A percentile compares a stretch with the other conserved stretches of the same genome.
phyloP scores from a whole-genome alignment of 2,797 vertebrate species.

The Chrosomus eos region DNA sequence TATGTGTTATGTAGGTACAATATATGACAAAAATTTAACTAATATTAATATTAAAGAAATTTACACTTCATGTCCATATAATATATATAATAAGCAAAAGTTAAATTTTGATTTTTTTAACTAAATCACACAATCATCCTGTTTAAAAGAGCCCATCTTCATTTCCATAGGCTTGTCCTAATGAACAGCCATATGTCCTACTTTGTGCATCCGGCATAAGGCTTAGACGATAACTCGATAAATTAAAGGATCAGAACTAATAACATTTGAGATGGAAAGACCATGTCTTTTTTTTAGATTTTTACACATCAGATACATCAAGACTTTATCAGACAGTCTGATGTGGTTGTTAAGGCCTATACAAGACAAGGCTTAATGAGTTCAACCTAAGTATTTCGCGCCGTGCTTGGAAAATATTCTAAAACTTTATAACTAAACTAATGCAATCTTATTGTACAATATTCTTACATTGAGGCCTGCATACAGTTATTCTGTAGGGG shows the following conservation, averaged over 20 bases:
- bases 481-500: neutral
- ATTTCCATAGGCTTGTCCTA: constrained; percentile 50
- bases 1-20: neutral
- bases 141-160: constrained; percentile 41
- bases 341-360: constrained; percentile 4
- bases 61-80: too few species aligned
- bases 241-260: constrained; percentile 42
- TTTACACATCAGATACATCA: constrained; percentile 26
- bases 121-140: constrained; percentile 7
- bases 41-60: too few species aligned
- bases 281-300: constrained; percentile 31
- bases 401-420: neutral
- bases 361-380: constrained; percentile 10
- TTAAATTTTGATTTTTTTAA: neutral
- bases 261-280: constrained; percentile 32
- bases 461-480: neutral
- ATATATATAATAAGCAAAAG: too few species aligned
- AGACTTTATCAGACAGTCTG: constrained; percentile 24
- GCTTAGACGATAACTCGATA: constrained; percentile 49
- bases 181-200: constrained; percentile 38
- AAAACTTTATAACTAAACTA: constrained; percentile 14
- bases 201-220: constrained; percentile 34
- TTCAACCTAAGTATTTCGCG: constrained; percentile 28
- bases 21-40: neutral
- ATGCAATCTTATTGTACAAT: neutral